phyloP scores from a whole-genome alignment of 2,888 invertebrate species.

The Ennomos erosarius region DNA sequence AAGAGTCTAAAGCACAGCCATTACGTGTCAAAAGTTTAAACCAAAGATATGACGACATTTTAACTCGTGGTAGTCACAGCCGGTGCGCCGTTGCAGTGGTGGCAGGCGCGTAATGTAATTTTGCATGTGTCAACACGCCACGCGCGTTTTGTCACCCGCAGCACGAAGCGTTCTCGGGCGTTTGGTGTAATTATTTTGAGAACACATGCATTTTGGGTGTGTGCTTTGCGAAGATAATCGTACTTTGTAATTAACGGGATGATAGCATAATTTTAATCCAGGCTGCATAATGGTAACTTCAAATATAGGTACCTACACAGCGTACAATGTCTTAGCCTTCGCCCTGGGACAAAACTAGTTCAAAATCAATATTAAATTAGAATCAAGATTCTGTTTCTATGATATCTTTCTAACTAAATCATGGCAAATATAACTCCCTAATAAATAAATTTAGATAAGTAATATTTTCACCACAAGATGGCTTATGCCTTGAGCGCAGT shows the following conservation, averaged over 20 bases:
- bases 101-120: conserved; percentile 61
- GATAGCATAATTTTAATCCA: conserved; percentile 34
- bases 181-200: conserved; percentile 47
- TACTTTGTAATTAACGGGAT: not conserved
- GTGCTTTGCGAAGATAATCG: conserved; percentile 14
- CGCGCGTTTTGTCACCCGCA: conserved; percentile 52
- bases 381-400: too few relatives aligned
- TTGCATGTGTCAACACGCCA: conserved; percentile 68
- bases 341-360: too few relatives aligned
- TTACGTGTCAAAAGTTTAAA: too few relatives aligned
- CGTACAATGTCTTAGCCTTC: too few relatives aligned
- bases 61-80: conserved; percentile 39
- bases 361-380: too few relatives aligned
- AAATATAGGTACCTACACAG: too few relatives aligned
- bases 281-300: conserved; percentile 24
- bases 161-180: conserved; percentile 42
- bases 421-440: too few relatives aligned
- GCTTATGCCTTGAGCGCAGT: not conserved
- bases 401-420: too few relatives aligned
- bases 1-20: conserved; percentile 1
- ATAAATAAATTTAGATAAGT: too few relatives aligned
- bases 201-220: conserved; percentile 19
- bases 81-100: conserved; percentile 14
- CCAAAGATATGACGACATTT: conserved; percentile 22
- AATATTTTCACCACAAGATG: too few relatives aligned